Evolutionary conservation across 92 coral and sea anemone genomes (phyloP).

Genomic region (Desmophyllum pertusum): DNA sequence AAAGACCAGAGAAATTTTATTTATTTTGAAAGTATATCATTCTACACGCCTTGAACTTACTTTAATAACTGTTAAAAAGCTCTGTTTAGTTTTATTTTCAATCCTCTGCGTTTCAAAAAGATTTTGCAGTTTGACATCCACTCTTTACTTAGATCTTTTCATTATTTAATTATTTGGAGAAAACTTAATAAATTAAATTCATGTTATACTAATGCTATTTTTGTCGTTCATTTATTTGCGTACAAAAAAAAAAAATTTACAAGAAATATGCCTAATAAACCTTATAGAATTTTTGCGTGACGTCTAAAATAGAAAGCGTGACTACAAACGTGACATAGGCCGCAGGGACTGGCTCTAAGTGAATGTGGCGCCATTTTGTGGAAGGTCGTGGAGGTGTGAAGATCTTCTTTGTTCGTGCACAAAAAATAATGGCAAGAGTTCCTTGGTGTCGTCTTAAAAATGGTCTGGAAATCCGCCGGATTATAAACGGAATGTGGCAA

Average conservation of each 20-base stretch:
- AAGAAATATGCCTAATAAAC: not conserved
- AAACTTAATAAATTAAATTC: too few relatives aligned
- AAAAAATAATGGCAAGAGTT: slow-evolving; percentile 47
- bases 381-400: not conserved
- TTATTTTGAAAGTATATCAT: too few relatives aligned
- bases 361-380: slow-evolving; percentile 1
- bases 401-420: not conserved
- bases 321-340: not conserved
- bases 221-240: not conserved
- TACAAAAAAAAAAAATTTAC: not conserved
- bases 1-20: not conserved
- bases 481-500: slow-evolving; percentile 93
- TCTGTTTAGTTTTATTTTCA: not conserved
- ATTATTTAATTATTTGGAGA: too few relatives aligned
- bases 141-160: not conserved
- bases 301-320: not conserved
- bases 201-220: not conserved
- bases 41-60: too few relatives aligned
- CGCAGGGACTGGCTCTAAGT: slow-evolving; percentile 2
- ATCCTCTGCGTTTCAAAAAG: not conserved
- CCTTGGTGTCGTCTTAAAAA: slow-evolving; percentile 70
- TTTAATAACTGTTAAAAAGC: not conserved
- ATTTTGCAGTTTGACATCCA: not conserved
- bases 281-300: not conserved
- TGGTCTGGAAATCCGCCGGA: slow-evolving; percentile 78